Base-by-base conservation (phyloP, 2,797 vertebrate genomes). In the Sandelia bainsii region DNA sequence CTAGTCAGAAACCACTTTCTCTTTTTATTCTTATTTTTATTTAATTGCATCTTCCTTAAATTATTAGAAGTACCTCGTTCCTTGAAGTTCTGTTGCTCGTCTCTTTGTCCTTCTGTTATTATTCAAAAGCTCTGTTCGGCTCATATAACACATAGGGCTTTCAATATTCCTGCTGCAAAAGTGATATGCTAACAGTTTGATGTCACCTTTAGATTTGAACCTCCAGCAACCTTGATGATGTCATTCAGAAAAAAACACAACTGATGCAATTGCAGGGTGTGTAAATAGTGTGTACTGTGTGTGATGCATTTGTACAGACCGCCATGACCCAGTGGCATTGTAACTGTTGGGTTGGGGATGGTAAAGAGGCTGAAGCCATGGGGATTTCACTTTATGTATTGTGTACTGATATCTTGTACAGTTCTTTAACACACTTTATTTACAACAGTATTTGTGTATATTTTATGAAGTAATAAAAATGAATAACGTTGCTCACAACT, bases 361-460 rank as follows among this genome's bases (percentile, higher is more conserved):
- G 70, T 44, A 10, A 83, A 65, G 62, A 76, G 45, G 61, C 67
- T 66, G 71, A 68, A 80, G 67, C 73, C 23, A 57, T 67, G 82
- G 83, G 80, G 67, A 51, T 80, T 88, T 92, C 85, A 90, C 86
- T 91, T 90, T 90, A 83, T 93, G 93, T 94, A 94, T 93, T 93
- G 93, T 94, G 93, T 94, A 93, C 90, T 89, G 91, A 94, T 93
- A 94, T 92, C 91, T 91, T 95, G 94, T 95, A 95, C 94, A 95
- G 94, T 94, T 94, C 92, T 94, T 95, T 94, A 94, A 94, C 94
- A 94, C 93, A 90, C 88, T 94, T 93, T 94, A 95, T 95, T 95
- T 95, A 95, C 94, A 92, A 93, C 92, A 94, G 94, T 94, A 95
- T 95, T 95, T 95, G 94, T 95, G 94, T 95, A 95, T 95, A 95